phyloP scores from a whole-genome alignment of 2,797 vertebrate genomes.

The Propithecus deckenii region DNA sequence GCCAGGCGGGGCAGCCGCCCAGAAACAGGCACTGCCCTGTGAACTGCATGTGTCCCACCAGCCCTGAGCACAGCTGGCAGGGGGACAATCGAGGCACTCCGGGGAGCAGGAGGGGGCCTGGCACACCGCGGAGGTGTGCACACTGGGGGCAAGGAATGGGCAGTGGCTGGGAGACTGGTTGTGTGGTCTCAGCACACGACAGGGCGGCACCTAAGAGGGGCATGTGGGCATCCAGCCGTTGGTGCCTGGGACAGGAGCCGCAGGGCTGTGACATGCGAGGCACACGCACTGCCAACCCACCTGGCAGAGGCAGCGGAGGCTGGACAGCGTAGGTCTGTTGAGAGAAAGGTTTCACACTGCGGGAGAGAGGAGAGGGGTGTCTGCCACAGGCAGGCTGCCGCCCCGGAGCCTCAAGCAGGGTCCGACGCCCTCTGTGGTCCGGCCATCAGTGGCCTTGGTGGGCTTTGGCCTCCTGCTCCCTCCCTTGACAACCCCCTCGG shows the following conservation, averaged over 20 bases:
- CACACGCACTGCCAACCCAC: conserved; percentile 81
- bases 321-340: conserved; percentile 95
- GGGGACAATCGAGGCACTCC: not conserved
- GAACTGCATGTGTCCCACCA: not conserved
- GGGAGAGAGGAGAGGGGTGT: conserved; percentile 70
- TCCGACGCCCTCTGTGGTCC: not conserved
- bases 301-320: conserved; percentile 91
- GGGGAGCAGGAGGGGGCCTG: not conserved
- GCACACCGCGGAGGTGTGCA: not conserved
- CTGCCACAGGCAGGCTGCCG: not conserved
- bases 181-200: accelerated
- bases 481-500: not conserved
- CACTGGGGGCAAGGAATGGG: not conserved
- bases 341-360: conserved; percentile 97
- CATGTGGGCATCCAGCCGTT: not conserved
- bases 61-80: not conserved
- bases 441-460: not conserved
- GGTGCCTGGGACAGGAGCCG: not conserved
- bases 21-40: not conserved
- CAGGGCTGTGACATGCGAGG: accelerated
- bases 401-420: accelerated
- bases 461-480: not conserved
- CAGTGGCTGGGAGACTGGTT: not conserved
- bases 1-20: not conserved
- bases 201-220: not conserved